Evolutionary conservation across 2,888 invertebrate species (phyloP).

Genomic region (Sisyra terminalis): DNA sequence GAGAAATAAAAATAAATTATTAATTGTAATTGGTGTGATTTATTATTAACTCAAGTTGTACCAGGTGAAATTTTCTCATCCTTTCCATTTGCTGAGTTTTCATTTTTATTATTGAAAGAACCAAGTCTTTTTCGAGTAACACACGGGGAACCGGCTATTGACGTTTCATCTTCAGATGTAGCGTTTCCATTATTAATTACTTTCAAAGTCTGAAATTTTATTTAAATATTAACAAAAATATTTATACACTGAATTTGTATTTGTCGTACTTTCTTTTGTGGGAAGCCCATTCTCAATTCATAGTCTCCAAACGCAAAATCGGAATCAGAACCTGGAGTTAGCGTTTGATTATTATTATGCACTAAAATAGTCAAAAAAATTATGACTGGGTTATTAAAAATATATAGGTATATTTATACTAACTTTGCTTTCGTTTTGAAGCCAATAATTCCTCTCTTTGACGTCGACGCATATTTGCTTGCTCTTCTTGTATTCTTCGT

Average conservation of each 20-base stretch:
- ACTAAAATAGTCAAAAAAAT: slow-evolving; percentile 27
- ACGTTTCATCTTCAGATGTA: slow-evolving; percentile 44
- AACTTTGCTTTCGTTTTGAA: slow-evolving; percentile 42
- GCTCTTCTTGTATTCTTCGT: slow-evolving; percentile 68
- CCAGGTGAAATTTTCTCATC: slow-evolving; percentile 39
- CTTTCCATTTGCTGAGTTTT: slow-evolving; percentile 19
- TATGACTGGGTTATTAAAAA: neutral
- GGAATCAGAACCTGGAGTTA: slow-evolving; percentile 53
- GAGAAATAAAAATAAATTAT: slow-evolving; percentile 14
- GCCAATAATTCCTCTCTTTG: slow-evolving; percentile 58
- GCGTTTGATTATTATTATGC: slow-evolving; percentile 38
- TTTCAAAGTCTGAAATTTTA: slow-evolving; percentile 18
- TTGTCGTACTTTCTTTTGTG: slow-evolving; percentile 26
- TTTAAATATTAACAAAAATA: neutral
- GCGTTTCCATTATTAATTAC: slow-evolving; percentile 29
- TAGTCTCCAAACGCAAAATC: slow-evolving; percentile 63
- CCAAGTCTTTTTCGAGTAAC: slow-evolving; percentile 47
- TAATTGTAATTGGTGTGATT: neutral
- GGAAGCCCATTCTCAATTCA: slow-evolving; percentile 51
- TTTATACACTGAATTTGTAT: neutral
- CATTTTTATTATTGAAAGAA: slow-evolving; percentile 36
- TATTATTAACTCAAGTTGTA: slow-evolving; percentile 14
- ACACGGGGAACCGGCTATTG: slow-evolving; percentile 46
- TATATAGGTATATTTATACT: slow-evolving; percentile 14
- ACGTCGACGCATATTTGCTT: slow-evolving; percentile 59